A percentile compares a stretch with the other conserved stretches of the same genome.
Evolutionary conservation across 1,140 invertebrate species (phyloP).

Genomic region (Cylas formicarius): DNA sequence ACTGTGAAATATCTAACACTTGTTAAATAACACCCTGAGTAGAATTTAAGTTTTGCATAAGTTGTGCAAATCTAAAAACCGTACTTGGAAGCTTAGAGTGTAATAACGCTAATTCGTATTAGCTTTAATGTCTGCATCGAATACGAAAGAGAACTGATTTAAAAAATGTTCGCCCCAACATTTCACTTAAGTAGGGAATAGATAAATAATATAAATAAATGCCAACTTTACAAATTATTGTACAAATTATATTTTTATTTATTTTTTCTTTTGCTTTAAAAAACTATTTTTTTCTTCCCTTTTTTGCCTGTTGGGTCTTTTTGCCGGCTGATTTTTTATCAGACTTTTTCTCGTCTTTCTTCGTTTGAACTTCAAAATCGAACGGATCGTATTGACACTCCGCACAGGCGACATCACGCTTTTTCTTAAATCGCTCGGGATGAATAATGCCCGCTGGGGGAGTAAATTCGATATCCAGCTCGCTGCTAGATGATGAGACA

Average conservation of each 20-base stretch:
- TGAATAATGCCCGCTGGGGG: slow-evolving; percentile 39
- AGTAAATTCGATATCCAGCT: slow-evolving; percentile 40
- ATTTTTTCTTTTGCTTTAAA: background rate
- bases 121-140: no score
- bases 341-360: slow-evolving; percentile 17
- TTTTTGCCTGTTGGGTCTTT: slow-evolving; percentile 4
- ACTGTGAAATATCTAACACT: no score
- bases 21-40: no score
- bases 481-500: slow-evolving; percentile 31
- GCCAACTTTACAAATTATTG: slow-evolving; percentile 1
- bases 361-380: slow-evolving; percentile 25
- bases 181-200: no score
- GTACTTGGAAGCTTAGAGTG: no score
- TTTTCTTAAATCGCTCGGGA: slow-evolving; percentile 32
- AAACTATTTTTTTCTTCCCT: slow-evolving; percentile 8
- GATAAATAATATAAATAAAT: no score
- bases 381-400: slow-evolving; percentile 35
- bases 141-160: no score
- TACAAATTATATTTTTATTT: no score
- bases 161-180: no score
- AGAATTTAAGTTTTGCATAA: no score
- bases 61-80: no score
- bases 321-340: slow-evolving; percentile 10
- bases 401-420: slow-evolving; percentile 32
- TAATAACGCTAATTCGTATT: no score